Evolutionary conservation across 2,888 invertebrate genomes (phyloP), one percentile per base, ranked within the genome.

Genomic region (Amphipyra berbera): DNA sequence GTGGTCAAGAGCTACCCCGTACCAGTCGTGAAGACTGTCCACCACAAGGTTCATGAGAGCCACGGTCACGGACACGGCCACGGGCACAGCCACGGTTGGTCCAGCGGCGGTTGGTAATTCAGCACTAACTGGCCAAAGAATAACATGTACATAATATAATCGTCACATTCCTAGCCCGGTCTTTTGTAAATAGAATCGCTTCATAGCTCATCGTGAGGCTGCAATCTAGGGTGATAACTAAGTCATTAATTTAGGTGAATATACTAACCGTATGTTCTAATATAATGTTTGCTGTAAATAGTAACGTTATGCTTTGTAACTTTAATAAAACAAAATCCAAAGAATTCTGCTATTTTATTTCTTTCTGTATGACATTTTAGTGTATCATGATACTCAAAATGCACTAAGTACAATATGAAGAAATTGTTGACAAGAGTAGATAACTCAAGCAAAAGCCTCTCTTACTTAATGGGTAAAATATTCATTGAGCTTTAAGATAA

Each of bases 211-310:
- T 94, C 93, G 88, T 85, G 93, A 92, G 94, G 93, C 95, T 94
- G 94, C 92, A 87, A 86, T 83, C 87, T 94, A 92, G 93, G 94
- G 93, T 94, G 94, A 88, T 92, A 92, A 93, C 94, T 95, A 94
- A 95, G 95, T 95, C 95, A 94, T 94, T 94, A 94, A 89, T 89
- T 88, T 92, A 92, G 86, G 88, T 83, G 82, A 87, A 87, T 81
- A 82, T 87, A 83, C 82, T 73, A 81, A 82, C 78, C 80, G 82
- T 87, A 76, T 86, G 76, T 87, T 86, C 80, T 80, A 63, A 81
- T 76, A 79, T 58, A 58, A 70, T 88, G 86, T 90, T 89, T 86
- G 76, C 71, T 93, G 93, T 94, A 92, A 88, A 93, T 95, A 94
- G 88, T 93, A 90, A 89, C 90, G 81, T 89, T 89, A 87, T 68